Evolutionary conservation across 2,888 invertebrate species (phyloP), one percentile per base, ranked within the genome.

Genomic region (Leptodirus hochenwartii): DNA sequence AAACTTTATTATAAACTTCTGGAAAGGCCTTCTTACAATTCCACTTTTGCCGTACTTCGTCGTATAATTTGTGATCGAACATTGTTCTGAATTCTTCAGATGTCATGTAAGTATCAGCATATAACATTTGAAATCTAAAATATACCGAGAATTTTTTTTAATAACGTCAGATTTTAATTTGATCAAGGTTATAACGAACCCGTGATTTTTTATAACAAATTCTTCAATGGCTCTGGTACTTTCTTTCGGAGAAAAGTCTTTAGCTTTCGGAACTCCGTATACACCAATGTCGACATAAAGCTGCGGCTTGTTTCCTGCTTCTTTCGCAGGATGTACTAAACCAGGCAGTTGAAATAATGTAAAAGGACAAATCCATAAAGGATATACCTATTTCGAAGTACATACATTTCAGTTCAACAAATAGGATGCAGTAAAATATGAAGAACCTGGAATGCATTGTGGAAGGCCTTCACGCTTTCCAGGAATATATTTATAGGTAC

Each of bases 301-400:
- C 37, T 52, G 52, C 1, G 59, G 52, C n/a, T n/a, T n/a, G n/a
- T n/a, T n/a, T 2, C 49, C 46, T 4, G 46, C 47, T 9, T 20
- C 8, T 4, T 24, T 15, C 16, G 46, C 48, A 8, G 75, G 64
- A 44, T 67, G 69, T 31, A 84, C 56, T 59, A 81, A 67, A 1
- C 84, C 84, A 0, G 77, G 78, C 34, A 67, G 52, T 37, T 65
- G 58, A 30, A 65, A 67, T 35, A 84, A 54, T 43, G 62, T 68
- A 54, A 81, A 80, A 0, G 84, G 82, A 45, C 84, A 84, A 37
- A 85, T 46, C 82, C 84, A 85, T 3, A 84, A 54, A 0, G 84
- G 84, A 45, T 81, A 84, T 17, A 82, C 64, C 75, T 77, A 47
- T 16, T 29, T 17, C 2, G 15, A 5, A 25, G 16, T 13, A 4